Evolutionary conservation across 2,113 vertebrate species (phyloP).

Genomic region (Sapajus apella): DNA sequence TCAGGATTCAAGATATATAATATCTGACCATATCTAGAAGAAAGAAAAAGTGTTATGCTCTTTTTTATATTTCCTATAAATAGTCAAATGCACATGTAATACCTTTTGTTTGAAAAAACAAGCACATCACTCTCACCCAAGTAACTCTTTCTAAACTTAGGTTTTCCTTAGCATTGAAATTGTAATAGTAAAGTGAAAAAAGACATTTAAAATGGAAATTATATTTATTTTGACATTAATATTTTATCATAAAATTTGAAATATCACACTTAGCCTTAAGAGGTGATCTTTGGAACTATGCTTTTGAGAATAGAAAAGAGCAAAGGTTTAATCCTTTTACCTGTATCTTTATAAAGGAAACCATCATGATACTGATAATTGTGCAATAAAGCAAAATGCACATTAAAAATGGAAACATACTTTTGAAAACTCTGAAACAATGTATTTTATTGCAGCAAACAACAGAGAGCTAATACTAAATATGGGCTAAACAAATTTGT

Average conservation of each 20-base stretch:
- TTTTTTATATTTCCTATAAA: not conserved
- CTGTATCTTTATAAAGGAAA: not conserved
- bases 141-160: not conserved
- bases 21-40: not conserved
- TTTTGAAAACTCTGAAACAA: slow-evolving; percentile 41
- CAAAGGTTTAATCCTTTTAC: not conserved
- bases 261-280: not conserved
- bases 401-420: not conserved
- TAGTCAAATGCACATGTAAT: not conserved
- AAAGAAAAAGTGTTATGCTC: not conserved
- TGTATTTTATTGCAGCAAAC: slow-evolving; percentile 35
- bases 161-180: not conserved
- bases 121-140: not conserved
- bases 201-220: not conserved
- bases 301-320: not conserved
- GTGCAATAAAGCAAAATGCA: not conserved
- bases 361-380: not conserved
- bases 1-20: not conserved
- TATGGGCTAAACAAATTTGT: slow-evolving; percentile 41
- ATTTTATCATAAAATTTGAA: slow-evolving; percentile 13
- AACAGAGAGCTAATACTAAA: slow-evolving; percentile 59
- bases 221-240: not conserved
- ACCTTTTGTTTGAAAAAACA: not conserved
- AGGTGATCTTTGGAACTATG: not conserved
- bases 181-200: not conserved